Conservation (phyloP, 2,113 vertebrate species). For the Dasyurus viverrinus region DNA sequence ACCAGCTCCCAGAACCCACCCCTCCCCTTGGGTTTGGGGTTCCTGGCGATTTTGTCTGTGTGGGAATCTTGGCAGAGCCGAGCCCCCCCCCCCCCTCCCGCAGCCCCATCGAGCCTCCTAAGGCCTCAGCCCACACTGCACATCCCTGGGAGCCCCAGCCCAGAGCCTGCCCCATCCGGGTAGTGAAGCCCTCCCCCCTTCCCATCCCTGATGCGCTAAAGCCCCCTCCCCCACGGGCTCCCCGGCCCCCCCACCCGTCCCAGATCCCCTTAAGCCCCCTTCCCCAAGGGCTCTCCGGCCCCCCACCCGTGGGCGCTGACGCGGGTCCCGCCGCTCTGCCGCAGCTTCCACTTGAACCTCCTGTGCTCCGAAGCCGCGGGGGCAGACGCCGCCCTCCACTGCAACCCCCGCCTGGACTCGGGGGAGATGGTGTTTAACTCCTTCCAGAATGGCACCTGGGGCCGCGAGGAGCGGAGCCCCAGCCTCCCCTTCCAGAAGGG, state of each 20-base stretch:
- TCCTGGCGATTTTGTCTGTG: accelerated
- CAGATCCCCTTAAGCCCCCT: background rate
- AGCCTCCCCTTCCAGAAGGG: slow-evolving; percentile 82
- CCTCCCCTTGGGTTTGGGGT: background rate
- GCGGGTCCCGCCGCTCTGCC: background rate
- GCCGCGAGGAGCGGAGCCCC: slow-evolving; percentile 81
- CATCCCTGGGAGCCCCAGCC: background rate
- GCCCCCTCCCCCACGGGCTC: background rate
- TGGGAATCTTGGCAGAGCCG: accelerated
- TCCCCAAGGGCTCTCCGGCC: background rate
- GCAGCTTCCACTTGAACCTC: slow-evolving; percentile 84
- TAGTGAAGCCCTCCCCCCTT: too few species aligned
- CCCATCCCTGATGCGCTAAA: background rate
- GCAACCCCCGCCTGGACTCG: slow-evolving; percentile 80
- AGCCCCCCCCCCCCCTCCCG: accelerated
- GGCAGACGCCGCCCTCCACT: slow-evolving; percentile 75
- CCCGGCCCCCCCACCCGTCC: background rate
- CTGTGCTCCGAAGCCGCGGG: slow-evolving; percentile 64
- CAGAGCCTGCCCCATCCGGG: background rate
- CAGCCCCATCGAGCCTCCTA: too few species aligned
- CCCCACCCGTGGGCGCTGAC: background rate
- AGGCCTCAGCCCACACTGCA: accelerated
- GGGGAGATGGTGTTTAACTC: slow-evolving; percentile 84
- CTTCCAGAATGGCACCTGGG: slow-evolving; percentile 80
- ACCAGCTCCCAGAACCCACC: background rate